phyloP scores from a whole-genome alignment of 2,113 vertebrate genomes.

The Brevimyrus niger region DNA sequence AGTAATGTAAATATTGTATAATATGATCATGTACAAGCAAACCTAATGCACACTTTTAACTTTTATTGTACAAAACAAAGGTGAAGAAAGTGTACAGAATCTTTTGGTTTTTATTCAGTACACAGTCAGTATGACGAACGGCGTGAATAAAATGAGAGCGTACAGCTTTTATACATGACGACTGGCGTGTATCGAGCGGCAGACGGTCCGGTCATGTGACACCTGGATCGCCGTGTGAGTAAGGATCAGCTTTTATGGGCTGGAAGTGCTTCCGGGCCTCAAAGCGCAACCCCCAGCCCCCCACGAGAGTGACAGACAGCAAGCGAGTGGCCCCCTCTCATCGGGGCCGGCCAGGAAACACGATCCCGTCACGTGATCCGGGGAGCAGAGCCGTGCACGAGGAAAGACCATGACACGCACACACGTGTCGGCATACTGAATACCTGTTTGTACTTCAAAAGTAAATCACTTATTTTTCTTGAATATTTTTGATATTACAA shows the following conservation, averaged over 20 bases:
- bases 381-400: constrained; percentile 10
- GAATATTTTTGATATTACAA: constrained; percentile 26
- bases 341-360: not conserved
- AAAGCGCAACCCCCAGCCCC: not conserved
- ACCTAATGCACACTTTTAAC: constrained; percentile 99
- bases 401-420: not conserved
- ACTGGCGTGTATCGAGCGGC: constrained; percentile 73
- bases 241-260: constrained; percentile 73
- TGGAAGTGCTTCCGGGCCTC: constrained; percentile 38
- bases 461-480: constrained; percentile 23
- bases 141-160: constrained; percentile 66
- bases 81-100: constrained; percentile 90
- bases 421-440: not conserved
- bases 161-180: constrained; percentile 87
- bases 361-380: not conserved
- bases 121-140: constrained; percentile 73
- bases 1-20: constrained; percentile 98
- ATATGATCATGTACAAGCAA: constrained; percentile 98
- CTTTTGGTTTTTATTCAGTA: constrained; percentile 95
- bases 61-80: constrained; percentile 97
- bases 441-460: constrained; percentile 19
- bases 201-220: constrained; percentile 67
- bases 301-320: not conserved
- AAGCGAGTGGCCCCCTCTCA: not conserved
- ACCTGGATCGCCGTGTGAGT: constrained; percentile 56